phyloP scores from a whole-genome alignment of 2,797 vertebrate genomes.

The Propithecus perrieri region DNA sequence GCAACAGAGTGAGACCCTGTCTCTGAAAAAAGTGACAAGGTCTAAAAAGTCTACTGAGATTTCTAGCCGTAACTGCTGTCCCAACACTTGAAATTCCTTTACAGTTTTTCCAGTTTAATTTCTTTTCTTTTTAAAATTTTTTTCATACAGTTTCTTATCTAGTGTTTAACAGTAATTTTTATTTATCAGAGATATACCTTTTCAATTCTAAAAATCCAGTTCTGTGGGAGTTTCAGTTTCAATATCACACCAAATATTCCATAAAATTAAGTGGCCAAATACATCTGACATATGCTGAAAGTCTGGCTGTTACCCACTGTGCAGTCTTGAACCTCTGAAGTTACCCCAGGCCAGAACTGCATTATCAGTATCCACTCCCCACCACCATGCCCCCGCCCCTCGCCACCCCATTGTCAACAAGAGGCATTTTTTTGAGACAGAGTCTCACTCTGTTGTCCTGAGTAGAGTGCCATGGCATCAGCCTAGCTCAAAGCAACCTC shows the following conservation, averaged over 20 bases:
- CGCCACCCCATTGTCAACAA: background rate
- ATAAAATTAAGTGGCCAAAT: too few species aligned
- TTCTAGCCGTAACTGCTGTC: background rate
- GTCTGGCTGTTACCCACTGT: too few species aligned
- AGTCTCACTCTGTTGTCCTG: too few species aligned
- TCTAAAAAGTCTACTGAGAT: background rate
- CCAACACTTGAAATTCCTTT: background rate
- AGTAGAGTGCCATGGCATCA: too few species aligned
- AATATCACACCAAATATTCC: background rate
- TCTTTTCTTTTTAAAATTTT: background rate
- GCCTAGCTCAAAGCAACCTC: too few species aligned
- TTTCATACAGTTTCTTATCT: too few species aligned
- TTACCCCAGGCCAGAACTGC: background rate
- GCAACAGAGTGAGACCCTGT: background rate
- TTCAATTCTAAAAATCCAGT: background rate
- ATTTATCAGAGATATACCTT: background rate
- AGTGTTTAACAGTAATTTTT: background rate
- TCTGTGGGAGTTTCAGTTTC: background rate
- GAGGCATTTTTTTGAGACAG: background rate
- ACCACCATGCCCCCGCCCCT: too few species aligned
- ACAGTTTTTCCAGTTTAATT: background rate
- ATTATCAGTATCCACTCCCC: too few species aligned
- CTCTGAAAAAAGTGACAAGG: background rate
- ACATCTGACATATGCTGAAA: accelerated
- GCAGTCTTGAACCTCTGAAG: accelerated